A percentile compares a stretch with the other conserved stretches of the same genome.
phyloP scores from a whole-genome alignment of 2,888 invertebrate genomes.

The Stenichneumon culpator region DNA sequence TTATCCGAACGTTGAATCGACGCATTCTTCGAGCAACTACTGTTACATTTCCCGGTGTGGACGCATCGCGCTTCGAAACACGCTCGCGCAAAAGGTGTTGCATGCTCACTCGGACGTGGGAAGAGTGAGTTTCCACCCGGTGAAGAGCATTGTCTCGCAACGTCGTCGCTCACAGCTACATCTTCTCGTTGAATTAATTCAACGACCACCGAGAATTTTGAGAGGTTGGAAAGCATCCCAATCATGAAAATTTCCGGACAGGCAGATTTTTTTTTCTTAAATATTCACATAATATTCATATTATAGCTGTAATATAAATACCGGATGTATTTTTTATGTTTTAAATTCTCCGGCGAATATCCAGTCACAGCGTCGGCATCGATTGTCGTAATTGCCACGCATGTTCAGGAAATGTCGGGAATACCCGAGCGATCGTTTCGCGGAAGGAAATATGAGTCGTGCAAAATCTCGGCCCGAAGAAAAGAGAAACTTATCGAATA shows the following conservation, averaged over 20 bases:
- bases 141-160: constrained; percentile 40
- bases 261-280: not conserved
- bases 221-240: not conserved
- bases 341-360: not conserved
- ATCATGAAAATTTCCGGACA: not conserved
- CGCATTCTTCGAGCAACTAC: constrained; percentile 55
- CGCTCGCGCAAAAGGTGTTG: constrained; percentile 34
- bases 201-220: not conserved
- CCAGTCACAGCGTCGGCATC: not conserved
- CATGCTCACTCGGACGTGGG: constrained; percentile 60
- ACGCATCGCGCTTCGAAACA: constrained; percentile 16
- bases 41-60: constrained; percentile 59
- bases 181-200: not conserved
- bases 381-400: constrained; percentile 1
- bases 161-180: not conserved
- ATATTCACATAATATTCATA: not conserved
- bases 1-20: constrained; percentile 47
- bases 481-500: not conserved
- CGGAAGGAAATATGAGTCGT: constrained; percentile 6
- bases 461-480: not conserved
- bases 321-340: not conserved
- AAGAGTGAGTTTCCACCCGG: constrained; percentile 46
- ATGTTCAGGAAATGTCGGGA: not conserved
- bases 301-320: not conserved
- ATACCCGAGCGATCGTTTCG: constrained; percentile 1